Evolutionary conservation across 2,113 vertebrate genomes (phyloP).

Genomic region (Saiga tatarica): DNA sequence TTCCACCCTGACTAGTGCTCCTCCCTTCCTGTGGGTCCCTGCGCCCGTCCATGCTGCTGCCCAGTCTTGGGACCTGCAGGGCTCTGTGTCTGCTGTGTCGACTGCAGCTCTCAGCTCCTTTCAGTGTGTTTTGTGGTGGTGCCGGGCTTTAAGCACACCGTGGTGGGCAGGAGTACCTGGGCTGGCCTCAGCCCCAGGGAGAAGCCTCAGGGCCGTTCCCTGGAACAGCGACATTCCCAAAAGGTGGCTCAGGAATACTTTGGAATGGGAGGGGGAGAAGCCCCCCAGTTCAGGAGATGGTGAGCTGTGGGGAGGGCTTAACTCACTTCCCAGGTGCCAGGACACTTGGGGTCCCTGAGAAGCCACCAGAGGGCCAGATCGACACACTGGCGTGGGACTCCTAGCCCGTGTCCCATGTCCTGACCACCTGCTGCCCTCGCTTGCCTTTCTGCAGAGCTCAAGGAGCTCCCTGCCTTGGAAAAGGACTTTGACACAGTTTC

Average conservation of each 20-base stretch:
- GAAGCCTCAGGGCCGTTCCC: background rate
- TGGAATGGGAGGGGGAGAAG: background rate
- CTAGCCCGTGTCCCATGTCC: background rate
- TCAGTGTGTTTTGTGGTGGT: accelerated
- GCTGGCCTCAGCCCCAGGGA: background rate
- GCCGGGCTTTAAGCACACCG: background rate
- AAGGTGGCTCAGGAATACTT: too few species aligned
- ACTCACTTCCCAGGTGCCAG: background rate
- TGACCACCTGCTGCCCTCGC: background rate
- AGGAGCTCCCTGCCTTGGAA: background rate
- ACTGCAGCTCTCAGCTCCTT: background rate
- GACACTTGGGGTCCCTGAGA: background rate
- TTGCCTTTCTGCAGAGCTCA: background rate
- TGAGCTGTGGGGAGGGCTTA: background rate
- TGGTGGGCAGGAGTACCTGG: background rate
- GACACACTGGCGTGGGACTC: background rate
- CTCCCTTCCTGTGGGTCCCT: background rate
- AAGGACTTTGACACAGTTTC: constrained; percentile 39
- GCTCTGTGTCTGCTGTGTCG: background rate
- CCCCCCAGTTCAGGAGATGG: too few species aligned
- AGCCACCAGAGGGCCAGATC: background rate
- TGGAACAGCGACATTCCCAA: background rate
- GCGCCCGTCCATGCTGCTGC: background rate
- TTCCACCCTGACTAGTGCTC: background rate
- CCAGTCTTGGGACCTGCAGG: background rate